These are phyloP conservation scores for Dunckerocampus dactyliophorus DNA, from an alignment of 2,113 vertebrate species.

Conservation along the genomic window DNA sequence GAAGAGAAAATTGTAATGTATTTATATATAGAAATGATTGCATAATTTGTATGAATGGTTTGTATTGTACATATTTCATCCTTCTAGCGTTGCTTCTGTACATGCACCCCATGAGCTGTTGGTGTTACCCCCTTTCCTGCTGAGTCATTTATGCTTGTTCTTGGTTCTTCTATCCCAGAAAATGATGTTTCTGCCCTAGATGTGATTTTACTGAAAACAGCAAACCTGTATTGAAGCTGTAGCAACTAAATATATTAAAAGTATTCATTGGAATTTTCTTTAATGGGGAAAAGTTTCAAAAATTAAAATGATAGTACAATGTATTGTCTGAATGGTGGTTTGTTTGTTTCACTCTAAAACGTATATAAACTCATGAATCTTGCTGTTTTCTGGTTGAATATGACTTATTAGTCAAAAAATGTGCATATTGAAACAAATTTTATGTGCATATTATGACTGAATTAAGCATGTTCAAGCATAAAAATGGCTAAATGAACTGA, in stretches of 20 bases:
- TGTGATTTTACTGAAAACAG: conserved; percentile 89
- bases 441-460: no score
- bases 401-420: no score
- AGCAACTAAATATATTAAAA: conserved; percentile 87
- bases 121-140: conserved; percentile 18
- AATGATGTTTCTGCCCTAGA: conserved; percentile 89
- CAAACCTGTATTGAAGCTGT: conserved; percentile 91
- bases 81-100: conserved; percentile 87
- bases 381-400: no score
- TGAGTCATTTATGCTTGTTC: conserved; percentile 86
- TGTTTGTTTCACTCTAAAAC: conserved; percentile 28
- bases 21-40: conserved; percentile 76
- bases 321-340: conserved; percentile 79
- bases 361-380: no score
- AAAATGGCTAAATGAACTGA: no score
- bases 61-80: conserved; percentile 98
- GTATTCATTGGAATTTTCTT: conserved; percentile 90
- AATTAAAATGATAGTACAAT: conserved; percentile 88
- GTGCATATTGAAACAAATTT: no score
- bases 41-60: conserved; percentile 99
- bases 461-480: no score
- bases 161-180: conserved; percentile 84
- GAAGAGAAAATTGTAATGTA: conserved; percentile 74
- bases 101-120: conserved; percentile 79
- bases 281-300: conserved; percentile 75